Evolutionary conservation across 53 echinoderm and acorn worm species (phyloP), one percentile per base, ranked within the genome.

Genomic region (Stichopus horrens): DNA sequence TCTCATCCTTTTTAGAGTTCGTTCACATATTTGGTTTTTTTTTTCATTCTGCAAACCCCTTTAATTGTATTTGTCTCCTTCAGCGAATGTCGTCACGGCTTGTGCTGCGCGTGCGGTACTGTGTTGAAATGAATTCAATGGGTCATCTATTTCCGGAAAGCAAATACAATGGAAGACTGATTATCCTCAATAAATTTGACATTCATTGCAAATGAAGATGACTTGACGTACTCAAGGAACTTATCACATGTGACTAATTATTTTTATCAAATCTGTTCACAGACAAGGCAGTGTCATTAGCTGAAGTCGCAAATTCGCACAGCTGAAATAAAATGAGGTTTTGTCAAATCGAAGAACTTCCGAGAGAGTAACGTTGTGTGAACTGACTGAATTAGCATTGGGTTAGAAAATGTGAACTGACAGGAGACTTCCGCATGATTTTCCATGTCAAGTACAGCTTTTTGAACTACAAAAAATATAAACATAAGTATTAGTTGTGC

Each of bases 211-310:
- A 55, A 19, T 53, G n/a, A 52, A 19, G 53, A 53, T 19, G 79
- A 55, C 19, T 37, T 79, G 52, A 79, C 79, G 79, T 53, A 79
- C n/a, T 19, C 79, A 79, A 79, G 79, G 55, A 52, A 79, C 79
- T 63, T 37, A 37, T 37, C 37, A 37, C 37, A 37, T 37, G 63
- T 63, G 11, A 63, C 63, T 63, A 13, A 63, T 16, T 63, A 16
- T 63, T 16, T 63, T 63, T 13, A 60, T 60, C 63, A 60, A 63
- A 10, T 13, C 63, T 63, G 16, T 63, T 63, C 63, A 63, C 63
- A 63, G 8, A 10, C 7, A 37, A 37, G 37, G 37, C 63, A 16
- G 63, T 63, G 63, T 63, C 16, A 63, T 63, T 63, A 63, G 16
- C 63, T 63, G 11, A 16, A 63, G 16, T 63, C 63, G 16, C 63